A percentile compares a stretch with the other conserved stretches of the same genome.
Evolutionary conservation across 2,797 vertebrate genomes (phyloP).

Genomic region (Phalloptychus januarius): DNA sequence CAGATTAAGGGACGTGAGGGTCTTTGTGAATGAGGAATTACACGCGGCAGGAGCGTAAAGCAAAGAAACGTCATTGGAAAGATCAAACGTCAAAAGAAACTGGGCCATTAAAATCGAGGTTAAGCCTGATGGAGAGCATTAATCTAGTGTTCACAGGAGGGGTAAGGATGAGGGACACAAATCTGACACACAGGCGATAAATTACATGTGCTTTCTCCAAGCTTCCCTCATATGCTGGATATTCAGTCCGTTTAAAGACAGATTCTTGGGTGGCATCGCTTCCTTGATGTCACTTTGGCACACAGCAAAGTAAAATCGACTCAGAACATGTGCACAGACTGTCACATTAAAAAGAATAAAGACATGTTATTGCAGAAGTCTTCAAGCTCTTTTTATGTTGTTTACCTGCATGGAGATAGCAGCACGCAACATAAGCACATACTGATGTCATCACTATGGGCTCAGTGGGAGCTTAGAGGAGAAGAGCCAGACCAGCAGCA

Average conservation of each 20-base stretch:
- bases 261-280: neutral
- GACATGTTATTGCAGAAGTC: neutral
- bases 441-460: constrained; percentile 42
- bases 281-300: neutral
- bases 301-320: neutral
- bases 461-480: constrained; percentile 45
- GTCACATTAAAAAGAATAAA: neutral
- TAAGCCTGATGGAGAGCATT: constrained; percentile 73
- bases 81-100: constrained; percentile 74
- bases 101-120: constrained; percentile 69
- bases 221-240: neutral
- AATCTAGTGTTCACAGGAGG: constrained; percentile 58
- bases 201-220: neutral
- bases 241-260: neutral
- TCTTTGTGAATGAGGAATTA: constrained; percentile 61
- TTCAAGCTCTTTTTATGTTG: neutral
- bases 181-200: constrained; percentile 45
- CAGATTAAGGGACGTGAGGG: constrained; percentile 41
- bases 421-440: constrained; percentile 11
- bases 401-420: neutral
- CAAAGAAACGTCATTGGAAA: constrained; percentile 71
- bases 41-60: constrained; percentile 34
- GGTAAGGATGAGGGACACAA: constrained; percentile 32
- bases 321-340: neutral
- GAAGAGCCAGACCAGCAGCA: constrained; percentile 43